Base-by-base conservation (phyloP, 2,113 vertebrate species). In the Xenus cinereus region DNA sequence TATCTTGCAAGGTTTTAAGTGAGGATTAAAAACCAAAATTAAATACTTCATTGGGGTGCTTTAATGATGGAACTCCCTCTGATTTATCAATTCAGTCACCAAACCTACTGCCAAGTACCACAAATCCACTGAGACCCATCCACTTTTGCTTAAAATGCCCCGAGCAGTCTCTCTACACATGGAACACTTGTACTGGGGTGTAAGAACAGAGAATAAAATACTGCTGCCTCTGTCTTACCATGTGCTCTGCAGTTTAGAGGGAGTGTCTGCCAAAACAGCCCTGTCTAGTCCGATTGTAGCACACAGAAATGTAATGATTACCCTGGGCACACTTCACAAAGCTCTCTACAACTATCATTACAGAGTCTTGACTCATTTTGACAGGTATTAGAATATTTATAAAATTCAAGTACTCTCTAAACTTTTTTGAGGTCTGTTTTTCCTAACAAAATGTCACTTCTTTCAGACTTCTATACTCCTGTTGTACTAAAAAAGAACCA, bases 311-410 rank as follows among this genome's bases (percentile, higher is more conserved):
- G 60, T 37, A 95, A 93, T 81, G 87, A 94, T 75, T 66, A 95
- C 68, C 78, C 76, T 76, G 83, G 94, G 85, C 82, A 94, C 2
- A 83, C 87, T 93, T 96, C 94, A 92, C 71, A 76, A 51, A 83
- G 86, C 68, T 86, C 48, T 88, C 86, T 27, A 50, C 53, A 93
- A 81, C 54, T 37, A 79, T 75, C 89, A 75, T 79, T 89, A 94
- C 46, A 85, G 56, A 87, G 87, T 67, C 94, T 45, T 96, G 96
- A 97, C 80, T 98, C 90, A 82, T 83, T 93, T n/a, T 95, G 93
- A 96, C 92, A 97, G 83, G 80, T 89, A 96, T 79, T 92, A 97
- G 85, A 97, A 96, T 75, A 97, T 91, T 96, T 95, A 91, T 63
- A 94, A 96, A 95, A 92, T 88, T 90, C 91, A 97, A 97, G 79